These are phyloP conservation scores for Turdus rufiventris DNA, from an alignment of 2,113 vertebrate genomes.

Conservation along the genomic window DNA sequence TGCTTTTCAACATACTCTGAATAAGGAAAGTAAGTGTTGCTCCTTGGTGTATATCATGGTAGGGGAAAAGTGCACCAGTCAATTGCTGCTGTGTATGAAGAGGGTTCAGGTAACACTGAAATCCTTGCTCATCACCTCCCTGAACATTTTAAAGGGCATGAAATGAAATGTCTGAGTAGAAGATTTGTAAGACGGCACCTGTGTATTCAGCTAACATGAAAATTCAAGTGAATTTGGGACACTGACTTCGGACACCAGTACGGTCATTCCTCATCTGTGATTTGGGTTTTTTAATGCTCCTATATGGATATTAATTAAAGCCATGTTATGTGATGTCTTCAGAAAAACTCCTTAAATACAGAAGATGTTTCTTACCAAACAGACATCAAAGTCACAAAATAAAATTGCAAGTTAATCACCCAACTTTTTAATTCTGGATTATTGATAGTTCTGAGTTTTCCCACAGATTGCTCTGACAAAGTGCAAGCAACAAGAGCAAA, in stretches of 20 bases:
- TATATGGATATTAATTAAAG: neutral
- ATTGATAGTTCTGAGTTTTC: neutral
- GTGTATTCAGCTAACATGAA: neutral
- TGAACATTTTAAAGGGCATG: neutral
- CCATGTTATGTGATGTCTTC: rapidly evolving
- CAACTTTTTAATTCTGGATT: neutral
- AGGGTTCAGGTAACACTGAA: neutral
- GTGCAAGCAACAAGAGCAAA: neutral
- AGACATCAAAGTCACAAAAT: neutral
- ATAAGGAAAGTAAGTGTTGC: neutral
- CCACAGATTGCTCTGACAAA: neutral
- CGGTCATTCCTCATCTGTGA: neutral
- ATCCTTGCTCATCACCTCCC: neutral
- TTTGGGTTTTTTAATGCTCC: neutral
- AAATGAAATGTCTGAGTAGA: neutral
- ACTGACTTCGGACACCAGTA: neutral
- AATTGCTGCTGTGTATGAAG: neutral
- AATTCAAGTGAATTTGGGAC: neutral
- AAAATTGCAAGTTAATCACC: neutral
- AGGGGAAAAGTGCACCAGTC: neutral
- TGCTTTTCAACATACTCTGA: neutral
- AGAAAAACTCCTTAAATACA: neutral
- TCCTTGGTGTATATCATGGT: neutral
- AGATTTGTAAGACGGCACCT: neutral
- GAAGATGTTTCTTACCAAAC: neutral